Evolutionary conservation across 2,888 invertebrate species (phyloP), one percentile per base, ranked within the genome.

Genomic region (Drosophila algonquin): DNA sequence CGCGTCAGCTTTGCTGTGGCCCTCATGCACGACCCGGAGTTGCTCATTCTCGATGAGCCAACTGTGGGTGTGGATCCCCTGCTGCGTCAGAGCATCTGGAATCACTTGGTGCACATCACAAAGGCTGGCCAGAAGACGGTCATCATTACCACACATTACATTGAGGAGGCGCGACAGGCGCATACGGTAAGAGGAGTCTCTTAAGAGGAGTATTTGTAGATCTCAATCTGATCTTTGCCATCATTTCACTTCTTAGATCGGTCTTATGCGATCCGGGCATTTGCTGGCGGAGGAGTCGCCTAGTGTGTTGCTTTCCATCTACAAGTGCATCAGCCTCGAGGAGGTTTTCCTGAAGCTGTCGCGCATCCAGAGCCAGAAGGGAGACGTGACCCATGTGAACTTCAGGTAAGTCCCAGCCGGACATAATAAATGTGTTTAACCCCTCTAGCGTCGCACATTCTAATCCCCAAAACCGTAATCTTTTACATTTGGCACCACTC

Each of bases 31-130:
- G 97, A 98, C 92, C 98, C 98, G 0, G 97, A 97, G 92, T 94
- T 98, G 51, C 93, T 98, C 73, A 98, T 98, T 92, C 94, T 98
- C 73, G 98, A 98, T 91, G 98, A 98, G 92, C 98, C 98, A 0
- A 98, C 98, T 0, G 98, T 98, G 52, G 98, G 98, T 4, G 98
- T 98, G 63, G 98, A 98, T 93, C 98, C 98, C 0, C 93, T 97
- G 76, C 94, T 98, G 57, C 93, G 97, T 21, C 97, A 97, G 93
- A 97, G 97, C 92, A 98, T 98, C 91, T 98, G 98, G 98, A 97
- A 97, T 87, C 97, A 98, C 91, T 93, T 98, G 91, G 96, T 98
- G 68, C 95, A 97, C 90, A 96, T 98, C 90, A 97, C 98, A 81
- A 96, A 96, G 93, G 96, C 96, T 75, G 96, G 97, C 46, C 96